These are phyloP conservation scores for Rhagophthalmus giganteus DNA, from an alignment of 2,888 invertebrate genomes.

Conservation along the genomic window DNA sequence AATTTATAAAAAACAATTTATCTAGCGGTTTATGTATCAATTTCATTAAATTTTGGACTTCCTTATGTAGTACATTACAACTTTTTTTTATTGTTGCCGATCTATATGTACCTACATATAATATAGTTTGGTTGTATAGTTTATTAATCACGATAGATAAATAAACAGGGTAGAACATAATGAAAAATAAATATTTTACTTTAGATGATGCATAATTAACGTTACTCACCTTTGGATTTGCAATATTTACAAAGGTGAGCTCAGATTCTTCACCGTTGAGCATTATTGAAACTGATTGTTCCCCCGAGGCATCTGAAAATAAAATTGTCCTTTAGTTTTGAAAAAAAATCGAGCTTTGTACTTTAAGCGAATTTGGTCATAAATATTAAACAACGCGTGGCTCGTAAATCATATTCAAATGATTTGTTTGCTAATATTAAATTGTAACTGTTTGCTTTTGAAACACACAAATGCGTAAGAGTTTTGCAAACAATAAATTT, in stretches of 20 bases:
- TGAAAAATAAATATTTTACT: neutral
- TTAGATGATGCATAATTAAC: neutral
- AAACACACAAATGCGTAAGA: too few relatives aligned
- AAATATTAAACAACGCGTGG: neutral
- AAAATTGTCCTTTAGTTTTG: constrained; percentile 22
- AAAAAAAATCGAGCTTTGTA: neutral
- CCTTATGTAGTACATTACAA: neutral
- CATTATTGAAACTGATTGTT: constrained; percentile 89
- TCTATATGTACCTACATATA: neutral
- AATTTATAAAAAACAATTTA: too few relatives aligned
- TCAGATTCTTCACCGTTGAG: constrained; percentile 93
- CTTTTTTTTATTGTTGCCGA: neutral
- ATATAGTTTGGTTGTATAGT: neutral
- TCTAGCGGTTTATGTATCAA: too few relatives aligned
- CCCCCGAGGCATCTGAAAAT: constrained; percentile 69
- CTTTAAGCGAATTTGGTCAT: neutral
- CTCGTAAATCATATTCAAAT: neutral
- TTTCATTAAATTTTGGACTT: neutral
- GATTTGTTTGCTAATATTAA: neutral
- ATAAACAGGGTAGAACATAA: neutral
- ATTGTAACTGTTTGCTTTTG: neutral
- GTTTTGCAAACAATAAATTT: too few relatives aligned
- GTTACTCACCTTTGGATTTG: constrained; percentile 67
- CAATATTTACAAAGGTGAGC: constrained; percentile 79
- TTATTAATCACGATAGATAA: too few relatives aligned